Percentiles rank a stretch among this genome's conserved stretches.
Conservation (phyloP, 2,888 invertebrate species). For the Drosophila silvestris region DNA sequence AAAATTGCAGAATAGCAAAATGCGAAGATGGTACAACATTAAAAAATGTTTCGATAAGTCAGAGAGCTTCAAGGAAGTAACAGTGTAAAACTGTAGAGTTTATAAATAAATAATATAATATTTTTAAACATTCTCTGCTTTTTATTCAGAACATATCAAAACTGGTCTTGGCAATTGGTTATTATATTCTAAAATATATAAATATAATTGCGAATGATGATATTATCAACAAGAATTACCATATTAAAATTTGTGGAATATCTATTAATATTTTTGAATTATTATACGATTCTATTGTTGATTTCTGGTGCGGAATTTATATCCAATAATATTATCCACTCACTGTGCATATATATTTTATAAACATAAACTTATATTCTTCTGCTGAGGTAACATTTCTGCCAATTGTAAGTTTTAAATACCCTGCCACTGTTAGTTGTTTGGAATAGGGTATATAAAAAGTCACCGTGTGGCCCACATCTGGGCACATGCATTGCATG, state of each 20-base stretch:
- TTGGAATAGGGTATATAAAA: constrained; percentile 26
- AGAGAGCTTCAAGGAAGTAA: neutral
- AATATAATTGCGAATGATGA: neutral
- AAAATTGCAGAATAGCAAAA: neutral
- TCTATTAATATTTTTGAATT: neutral
- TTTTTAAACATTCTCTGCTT: neutral
- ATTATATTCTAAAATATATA: neutral
- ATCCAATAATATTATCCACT: neutral
- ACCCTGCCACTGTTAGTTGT: neutral
- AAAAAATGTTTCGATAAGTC: neutral
- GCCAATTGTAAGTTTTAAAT: neutral
- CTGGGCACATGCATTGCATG: constrained; percentile 59
- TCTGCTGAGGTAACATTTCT: too few relatives aligned
- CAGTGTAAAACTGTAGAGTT: neutral
- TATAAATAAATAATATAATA: neutral
- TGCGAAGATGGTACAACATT: fast-evolving
- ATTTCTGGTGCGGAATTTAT: neutral
- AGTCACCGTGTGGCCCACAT: constrained; percentile 48
- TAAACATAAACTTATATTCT: neutral
- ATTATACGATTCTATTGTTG: fast-evolving
- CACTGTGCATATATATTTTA: neutral
- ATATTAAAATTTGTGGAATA: neutral
- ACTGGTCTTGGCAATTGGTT: neutral
- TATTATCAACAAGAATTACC: neutral
- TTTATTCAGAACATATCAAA: neutral